Evolutionary conservation across 2,888 invertebrate genomes (phyloP).

Genomic region (Eupithecia tripunctaria): DNA sequence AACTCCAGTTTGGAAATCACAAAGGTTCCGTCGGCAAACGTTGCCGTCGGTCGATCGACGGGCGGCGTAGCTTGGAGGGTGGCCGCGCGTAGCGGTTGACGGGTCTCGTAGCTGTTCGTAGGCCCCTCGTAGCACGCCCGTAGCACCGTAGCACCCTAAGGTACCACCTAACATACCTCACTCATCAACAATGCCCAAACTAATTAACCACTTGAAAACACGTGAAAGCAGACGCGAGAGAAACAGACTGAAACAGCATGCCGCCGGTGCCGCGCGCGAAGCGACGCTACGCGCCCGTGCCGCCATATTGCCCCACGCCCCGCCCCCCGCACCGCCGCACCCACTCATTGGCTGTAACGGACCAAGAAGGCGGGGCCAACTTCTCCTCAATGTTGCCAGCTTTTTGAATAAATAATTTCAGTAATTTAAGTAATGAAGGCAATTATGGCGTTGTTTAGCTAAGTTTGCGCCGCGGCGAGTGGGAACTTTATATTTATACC

Average conservation of each 20-base stretch:
- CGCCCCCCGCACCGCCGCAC: constrained; percentile 62
- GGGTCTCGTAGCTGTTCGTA: constrained; percentile 49
- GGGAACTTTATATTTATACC: constrained; percentile 84
- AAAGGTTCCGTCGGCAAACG: constrained; percentile 54
- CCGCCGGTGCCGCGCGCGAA: constrained; percentile 53
- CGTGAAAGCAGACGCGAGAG: constrained; percentile 63
- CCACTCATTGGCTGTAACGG: constrained; percentile 63
- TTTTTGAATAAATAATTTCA: constrained; percentile 85
- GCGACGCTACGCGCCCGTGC: constrained; percentile 59
- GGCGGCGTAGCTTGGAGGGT: constrained; percentile 40
- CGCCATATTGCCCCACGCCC: constrained; percentile 80
- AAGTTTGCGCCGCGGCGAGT: constrained; percentile 83
- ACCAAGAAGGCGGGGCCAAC: constrained; percentile 62
- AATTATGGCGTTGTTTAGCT: constrained; percentile 85
- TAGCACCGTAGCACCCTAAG: constrained; percentile 35
- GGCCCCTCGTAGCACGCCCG: constrained; percentile 37
- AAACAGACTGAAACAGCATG: constrained; percentile 65
- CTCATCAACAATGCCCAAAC: constrained; percentile 61
- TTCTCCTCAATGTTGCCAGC: constrained; percentile 82
- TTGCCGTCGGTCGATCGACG: constrained; percentile 33
- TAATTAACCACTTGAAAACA: constrained; percentile 64
- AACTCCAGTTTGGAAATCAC: not conserved
- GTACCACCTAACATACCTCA: constrained; percentile 48
- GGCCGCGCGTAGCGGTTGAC: constrained; percentile 42
- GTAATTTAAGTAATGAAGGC: constrained; percentile 85